Percentiles rank a stretch among this genome's conserved stretches.
These are phyloP conservation scores for Apis laboriosa DNA, from an alignment of 1,140 invertebrate species.

Conservation along the genomic window DNA sequence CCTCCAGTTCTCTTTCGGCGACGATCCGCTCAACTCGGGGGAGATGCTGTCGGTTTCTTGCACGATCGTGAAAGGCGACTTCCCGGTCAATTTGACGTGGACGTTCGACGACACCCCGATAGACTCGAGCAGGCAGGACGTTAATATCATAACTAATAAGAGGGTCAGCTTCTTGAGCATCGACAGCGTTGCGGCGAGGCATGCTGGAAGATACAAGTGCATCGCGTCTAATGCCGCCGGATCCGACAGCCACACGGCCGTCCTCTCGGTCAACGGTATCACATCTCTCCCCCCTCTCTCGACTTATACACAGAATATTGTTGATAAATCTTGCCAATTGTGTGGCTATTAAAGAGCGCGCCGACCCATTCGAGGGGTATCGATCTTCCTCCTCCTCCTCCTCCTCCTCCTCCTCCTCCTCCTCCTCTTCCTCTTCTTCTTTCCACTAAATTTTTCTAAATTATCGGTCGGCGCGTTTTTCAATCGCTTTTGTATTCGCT, in stretches of 20 bases:
- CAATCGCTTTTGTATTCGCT: conserved; percentile 29
- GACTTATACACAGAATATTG: conserved; percentile 8
- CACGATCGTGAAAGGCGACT: conserved; percentile 88
- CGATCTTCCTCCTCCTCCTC: background rate
- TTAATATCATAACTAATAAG: conserved; percentile 82
- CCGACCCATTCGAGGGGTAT: background rate
- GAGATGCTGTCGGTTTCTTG: conserved; percentile 88
- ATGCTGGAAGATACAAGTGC: conserved; percentile 86
- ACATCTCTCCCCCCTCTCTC: conserved; percentile 66
- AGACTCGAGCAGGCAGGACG: conserved; percentile 74
- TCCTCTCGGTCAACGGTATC: conserved; percentile 86
- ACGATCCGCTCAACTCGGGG: conserved; percentile 87
- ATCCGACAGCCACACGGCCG: conserved; percentile 82
- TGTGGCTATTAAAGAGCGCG: conserved; percentile 17
- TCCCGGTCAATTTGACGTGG: conserved; percentile 86
- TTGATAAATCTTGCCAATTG: background rate
- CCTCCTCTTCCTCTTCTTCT: too few relatives aligned
- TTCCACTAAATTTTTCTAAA: too few relatives aligned
- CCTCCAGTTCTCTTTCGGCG: conserved; percentile 86
- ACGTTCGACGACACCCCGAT: conserved; percentile 83
- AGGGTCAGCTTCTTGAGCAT: conserved; percentile 83
- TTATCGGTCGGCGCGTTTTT: conserved; percentile 25
- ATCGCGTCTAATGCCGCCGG: conserved; percentile 86
- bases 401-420: too few relatives aligned
- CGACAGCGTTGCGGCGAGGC: conserved; percentile 83